Base-by-base conservation (phyloP, 2,888 invertebrate species). In the Philaethria dido region DNA sequence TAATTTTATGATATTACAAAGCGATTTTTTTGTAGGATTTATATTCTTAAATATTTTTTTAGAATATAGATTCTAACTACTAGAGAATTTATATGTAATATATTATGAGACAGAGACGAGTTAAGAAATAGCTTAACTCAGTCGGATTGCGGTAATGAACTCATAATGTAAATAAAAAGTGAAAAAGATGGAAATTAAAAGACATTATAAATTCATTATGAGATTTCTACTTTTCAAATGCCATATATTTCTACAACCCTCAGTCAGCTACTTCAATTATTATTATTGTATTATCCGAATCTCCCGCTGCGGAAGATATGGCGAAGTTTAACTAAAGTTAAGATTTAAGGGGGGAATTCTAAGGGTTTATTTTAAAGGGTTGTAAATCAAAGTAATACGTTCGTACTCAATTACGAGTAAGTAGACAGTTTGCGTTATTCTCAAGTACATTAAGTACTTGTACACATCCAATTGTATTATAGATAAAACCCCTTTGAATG, bases 331-430 rank as follows among this genome's bases (percentile, higher is more conserved):
- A 84, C 82, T 83, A 78, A 87, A 89, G 85, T 88, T 87, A 81
- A 82, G 85, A 86, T 84, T 86, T 85, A 85, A 86, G 88, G 87
- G 50, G 87, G 81, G 85, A 73, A 77, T 79, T 79, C 72, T 75
- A 73, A 80, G 83, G 80, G 80, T 84, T 86, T 84, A 80, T 85
- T 84, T 85, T 82, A 85, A 85, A 83, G 87, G 86, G 85, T 80
- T 84, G 80, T 87, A 88, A 87, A 87, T 89, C 88, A 86, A 85
- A 86, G 82, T 83, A 85, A 86, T 88, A 83, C 83, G 80, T 81
- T 81, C 78, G 75, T 81, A 83, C 83, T 87, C 86, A 85, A 88
- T 87, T 87, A 87, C 81, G 76, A 79, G 25, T 72, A 69, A 66
- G 73, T 72, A 71, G 71, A 72, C 69, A 70, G 72, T 73, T 74